A percentile compares a stretch with the other conserved stretches of the same genome.
Evolutionary conservation across 2,888 invertebrate species (phyloP).

Genomic region (Mesochorus sp.): DNA sequence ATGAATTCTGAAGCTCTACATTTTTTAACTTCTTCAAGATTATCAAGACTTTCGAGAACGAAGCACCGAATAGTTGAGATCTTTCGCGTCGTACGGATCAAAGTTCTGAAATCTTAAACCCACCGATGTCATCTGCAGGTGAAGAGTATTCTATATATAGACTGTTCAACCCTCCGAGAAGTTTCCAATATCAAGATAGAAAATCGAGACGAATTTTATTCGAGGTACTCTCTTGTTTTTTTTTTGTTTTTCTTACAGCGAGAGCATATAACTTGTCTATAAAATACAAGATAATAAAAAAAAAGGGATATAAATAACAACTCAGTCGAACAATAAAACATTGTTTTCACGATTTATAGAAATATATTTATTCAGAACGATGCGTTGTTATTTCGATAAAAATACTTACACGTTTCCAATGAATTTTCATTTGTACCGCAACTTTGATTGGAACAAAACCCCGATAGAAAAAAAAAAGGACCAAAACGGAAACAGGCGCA

Average conservation of each 20-base stretch:
- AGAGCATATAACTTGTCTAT: not conserved
- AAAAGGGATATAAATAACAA: not conserved
- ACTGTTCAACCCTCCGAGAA: not conserved
- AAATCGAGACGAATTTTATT: slow-evolving; percentile 44
- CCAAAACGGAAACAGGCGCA: not conserved
- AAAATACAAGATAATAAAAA: not conserved
- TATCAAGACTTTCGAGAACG: too few relatives aligned
- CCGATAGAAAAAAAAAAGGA: not conserved
- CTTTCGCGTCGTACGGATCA: slow-evolving; percentile 8
- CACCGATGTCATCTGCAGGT: not conserved
- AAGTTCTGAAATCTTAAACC: slow-evolving; percentile 37
- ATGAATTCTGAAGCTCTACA: too few relatives aligned
- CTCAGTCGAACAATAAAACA: too few relatives aligned
- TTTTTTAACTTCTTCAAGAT: too few relatives aligned
- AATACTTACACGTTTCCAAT: too few relatives aligned
- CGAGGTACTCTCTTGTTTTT: not conserved
- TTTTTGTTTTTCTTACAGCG: not conserved
- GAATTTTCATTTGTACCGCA: too few relatives aligned
- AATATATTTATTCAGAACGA: too few relatives aligned
- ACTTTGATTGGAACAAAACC: not conserved
- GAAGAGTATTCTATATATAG: not conserved
- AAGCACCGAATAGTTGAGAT: slow-evolving; percentile 42
- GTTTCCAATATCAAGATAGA: slow-evolving; percentile 35
- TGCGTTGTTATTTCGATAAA: too few relatives aligned
- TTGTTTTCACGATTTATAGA: too few relatives aligned